Base-by-base conservation (phyloP, 2,113 vertebrate species). In the Megaleporinus macrocephalus region DNA sequence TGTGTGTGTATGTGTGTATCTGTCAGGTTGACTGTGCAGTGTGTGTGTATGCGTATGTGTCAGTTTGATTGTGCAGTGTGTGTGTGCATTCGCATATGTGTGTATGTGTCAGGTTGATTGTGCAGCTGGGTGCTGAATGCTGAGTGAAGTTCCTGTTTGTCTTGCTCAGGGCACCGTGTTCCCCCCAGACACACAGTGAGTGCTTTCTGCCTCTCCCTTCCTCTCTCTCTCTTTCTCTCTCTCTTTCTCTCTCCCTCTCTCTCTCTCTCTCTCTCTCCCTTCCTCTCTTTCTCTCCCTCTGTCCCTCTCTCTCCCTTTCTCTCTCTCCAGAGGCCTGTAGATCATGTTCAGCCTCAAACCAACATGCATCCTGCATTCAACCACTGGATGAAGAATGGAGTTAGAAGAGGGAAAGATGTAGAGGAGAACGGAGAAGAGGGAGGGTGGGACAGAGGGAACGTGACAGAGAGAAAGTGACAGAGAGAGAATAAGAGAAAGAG, bases 261-360 rank as follows among this genome's bases (percentile, higher is more conserved):
- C 72, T 24, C 59, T 53, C 59, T 12, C 24, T 30, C 36, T 4
- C 29, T 33, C 59, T 14, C 29, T 47, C 61, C 41, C 44, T 61
- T 41, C 1, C 44, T 65, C 41, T 12, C 26, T 59, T 14, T 66
- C 47, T 73, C 71, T 62, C 27, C 59, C 70, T 79, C 62, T 61
- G 33, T 47, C 33, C 27, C 24, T 80, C 80, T n/a, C 6, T 66
- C n/a, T 62, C 61, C 62, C n/a, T 66, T 63, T 79, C 70, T 36
- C 61, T 49, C 62, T 30, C 22, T 81, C 77, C 68, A 24, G 59
- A 81, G 73, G 74, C 72, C 76, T 44, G 59, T 71, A 72, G 76
- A 93, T 94, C 92, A 92, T 93, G 91, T 92, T 92, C 91, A 92
- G 92, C 92, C 92, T 91, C 91, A 90, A 94, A 94, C 93, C 91